phyloP scores from a whole-genome alignment of 2,888 invertebrate genomes.

The Thymelicus lineola region DNA sequence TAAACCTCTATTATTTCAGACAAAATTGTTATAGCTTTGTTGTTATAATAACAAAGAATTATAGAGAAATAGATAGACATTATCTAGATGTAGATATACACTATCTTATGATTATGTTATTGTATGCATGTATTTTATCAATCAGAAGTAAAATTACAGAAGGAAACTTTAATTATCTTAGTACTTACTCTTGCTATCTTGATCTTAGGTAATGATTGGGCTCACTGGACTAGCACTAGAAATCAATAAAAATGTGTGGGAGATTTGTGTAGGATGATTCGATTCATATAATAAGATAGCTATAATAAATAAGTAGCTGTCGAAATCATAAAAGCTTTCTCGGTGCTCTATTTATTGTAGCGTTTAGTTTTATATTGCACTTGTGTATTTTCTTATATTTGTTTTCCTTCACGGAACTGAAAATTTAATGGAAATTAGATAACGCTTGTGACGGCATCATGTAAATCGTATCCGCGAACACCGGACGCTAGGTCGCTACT shows the following conservation, averaged over 20 bases:
- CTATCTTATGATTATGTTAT: background rate
- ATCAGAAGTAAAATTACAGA: background rate
- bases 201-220: constrained; percentile 10
- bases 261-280: constrained; percentile 29
- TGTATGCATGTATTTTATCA: background rate
- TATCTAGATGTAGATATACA: too few relatives aligned
- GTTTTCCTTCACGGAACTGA: constrained; percentile 33
- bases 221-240: constrained; percentile 15
- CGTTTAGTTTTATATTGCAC: background rate
- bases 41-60: too few relatives aligned
- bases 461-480: constrained; percentile 53
- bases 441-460: constrained; percentile 57
- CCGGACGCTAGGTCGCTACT: constrained; percentile 57
- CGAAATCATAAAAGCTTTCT: constrained; percentile 17
- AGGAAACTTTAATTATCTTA: background rate
- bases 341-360: constrained; percentile 5
- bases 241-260: constrained; percentile 37
- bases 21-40: too few relatives aligned
- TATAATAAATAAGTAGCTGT: background rate
- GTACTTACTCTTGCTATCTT: constrained; percentile 10
- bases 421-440: constrained; percentile 52
- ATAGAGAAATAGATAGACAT: too few relatives aligned
- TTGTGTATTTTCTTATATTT: background rate
- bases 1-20: too few relatives aligned
- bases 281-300: background rate